Percentiles rank a stretch among this genome's conserved stretches.
Conservation (phyloP, 2,888 invertebrate genomes). For the Cerastoderma edule region DNA sequence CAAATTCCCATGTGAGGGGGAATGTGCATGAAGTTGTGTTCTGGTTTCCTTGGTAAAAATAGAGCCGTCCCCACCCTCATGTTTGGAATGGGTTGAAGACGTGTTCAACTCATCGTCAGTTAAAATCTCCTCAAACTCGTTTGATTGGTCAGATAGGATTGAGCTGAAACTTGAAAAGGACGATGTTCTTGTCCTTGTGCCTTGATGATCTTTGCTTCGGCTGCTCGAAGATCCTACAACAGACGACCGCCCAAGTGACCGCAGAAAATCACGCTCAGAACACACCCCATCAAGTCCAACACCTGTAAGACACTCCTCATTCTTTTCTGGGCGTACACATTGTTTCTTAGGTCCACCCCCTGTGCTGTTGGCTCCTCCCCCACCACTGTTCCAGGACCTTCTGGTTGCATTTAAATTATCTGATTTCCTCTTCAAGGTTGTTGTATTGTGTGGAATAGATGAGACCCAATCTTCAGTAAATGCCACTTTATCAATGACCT, state of each 20-base stretch:
- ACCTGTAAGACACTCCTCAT: background rate
- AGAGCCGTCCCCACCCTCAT: background rate
- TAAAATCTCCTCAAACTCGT: constrained; percentile 53
- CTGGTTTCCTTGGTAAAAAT: background rate
- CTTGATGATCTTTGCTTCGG: constrained; percentile 19
- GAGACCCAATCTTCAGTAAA: constrained; percentile 53
- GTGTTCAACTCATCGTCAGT: constrained; percentile 48
- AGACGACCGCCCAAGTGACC: constrained; percentile 1
- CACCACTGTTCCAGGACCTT: constrained; percentile 18
- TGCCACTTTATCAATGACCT: constrained; percentile 39
- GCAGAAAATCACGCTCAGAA: constrained; percentile 10
- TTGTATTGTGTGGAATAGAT: constrained; percentile 21
- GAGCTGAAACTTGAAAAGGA: constrained; percentile 43
- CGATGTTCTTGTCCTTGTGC: constrained; percentile 11
- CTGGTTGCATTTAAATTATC: background rate
- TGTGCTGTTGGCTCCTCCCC: too few species aligned
- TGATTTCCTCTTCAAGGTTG: constrained; percentile 22
- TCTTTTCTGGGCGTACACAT: background rate
- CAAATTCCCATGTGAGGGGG: background rate
- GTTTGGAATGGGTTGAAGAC: constrained; percentile 38
- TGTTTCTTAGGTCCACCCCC: constrained; percentile 6
- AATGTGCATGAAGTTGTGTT: background rate
- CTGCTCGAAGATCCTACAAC: constrained; percentile 7
- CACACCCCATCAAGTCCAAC: constrained; percentile 17
- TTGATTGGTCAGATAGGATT: constrained; percentile 44